phyloP scores from a whole-genome alignment of 2,113 vertebrate genomes.

The Rhinogobius similis region DNA sequence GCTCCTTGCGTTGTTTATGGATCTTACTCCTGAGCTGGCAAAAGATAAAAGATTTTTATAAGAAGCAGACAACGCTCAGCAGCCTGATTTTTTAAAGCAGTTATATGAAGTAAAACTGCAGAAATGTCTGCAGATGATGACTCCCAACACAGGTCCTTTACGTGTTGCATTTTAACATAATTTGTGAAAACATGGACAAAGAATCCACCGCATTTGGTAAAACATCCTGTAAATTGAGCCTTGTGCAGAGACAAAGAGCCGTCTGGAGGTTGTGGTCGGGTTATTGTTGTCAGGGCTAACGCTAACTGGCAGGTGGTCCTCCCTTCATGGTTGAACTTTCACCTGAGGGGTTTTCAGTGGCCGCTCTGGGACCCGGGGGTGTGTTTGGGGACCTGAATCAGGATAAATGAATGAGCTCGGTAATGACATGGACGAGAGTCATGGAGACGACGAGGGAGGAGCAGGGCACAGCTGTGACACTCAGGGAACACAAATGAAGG shows the following conservation, averaged over 20 bases:
- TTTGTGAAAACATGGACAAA: too few relatives aligned
- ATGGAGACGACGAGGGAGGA: neutral
- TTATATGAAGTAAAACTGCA: too few relatives aligned
- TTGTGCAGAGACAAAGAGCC: neutral
- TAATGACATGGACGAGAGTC: neutral
- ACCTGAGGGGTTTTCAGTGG: slow-evolving; percentile 16
- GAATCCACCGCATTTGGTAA: neutral
- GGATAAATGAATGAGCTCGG: slow-evolving; percentile 34
- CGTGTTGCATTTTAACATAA: too few relatives aligned
- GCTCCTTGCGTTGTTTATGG: too few relatives aligned
- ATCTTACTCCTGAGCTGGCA: too few relatives aligned
- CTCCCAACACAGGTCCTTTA: too few relatives aligned
- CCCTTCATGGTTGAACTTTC: slow-evolving; percentile 22
- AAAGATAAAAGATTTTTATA: too few relatives aligned
- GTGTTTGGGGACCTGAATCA: neutral
- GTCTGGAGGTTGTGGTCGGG: neutral
- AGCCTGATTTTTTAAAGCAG: too few relatives aligned
- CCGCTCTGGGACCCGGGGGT: neutral
- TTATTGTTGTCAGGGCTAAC: slow-evolving; percentile 3
- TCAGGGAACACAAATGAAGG: neutral
- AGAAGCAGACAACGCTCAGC: too few relatives aligned
- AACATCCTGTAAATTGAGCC: neutral
- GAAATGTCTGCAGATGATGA: too few relatives aligned
- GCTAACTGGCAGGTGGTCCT: slow-evolving; percentile 27
- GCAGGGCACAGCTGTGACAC: slow-evolving; percentile 25